Evolutionary conservation across 2,888 invertebrate species (phyloP).

Genomic region (Philaethria dido): DNA sequence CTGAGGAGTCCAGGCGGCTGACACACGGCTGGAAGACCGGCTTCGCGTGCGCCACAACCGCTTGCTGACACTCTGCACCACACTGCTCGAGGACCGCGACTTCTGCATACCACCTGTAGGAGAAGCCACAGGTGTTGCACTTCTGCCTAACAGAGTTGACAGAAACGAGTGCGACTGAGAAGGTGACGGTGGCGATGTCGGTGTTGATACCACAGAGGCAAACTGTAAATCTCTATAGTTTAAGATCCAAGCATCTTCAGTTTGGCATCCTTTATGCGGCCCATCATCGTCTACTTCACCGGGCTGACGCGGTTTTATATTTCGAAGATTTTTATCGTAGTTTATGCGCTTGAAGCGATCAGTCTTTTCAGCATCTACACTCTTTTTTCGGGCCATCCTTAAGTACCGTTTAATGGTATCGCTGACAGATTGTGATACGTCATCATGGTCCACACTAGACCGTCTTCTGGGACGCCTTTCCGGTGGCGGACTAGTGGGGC

Average conservation of each 20-base stretch:
- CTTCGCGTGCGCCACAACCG: constrained; percentile 93
- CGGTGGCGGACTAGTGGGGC: constrained; percentile 71
- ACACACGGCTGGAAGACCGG: constrained; percentile 89
- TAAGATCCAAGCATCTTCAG: constrained; percentile 90
- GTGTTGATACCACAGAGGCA: constrained; percentile 69
- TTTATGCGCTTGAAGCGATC: constrained; percentile 94
- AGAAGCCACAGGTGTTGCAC: constrained; percentile 62
- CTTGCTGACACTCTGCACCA: constrained; percentile 93
- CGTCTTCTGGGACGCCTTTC: constrained; percentile 83
- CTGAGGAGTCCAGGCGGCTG: constrained; percentile 92
- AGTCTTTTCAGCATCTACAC: constrained; percentile 90
- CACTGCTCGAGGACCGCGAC: constrained; percentile 94
- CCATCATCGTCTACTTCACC: constrained; percentile 92
- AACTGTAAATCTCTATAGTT: constrained; percentile 71
- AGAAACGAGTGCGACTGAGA: constrained; percentile 77
- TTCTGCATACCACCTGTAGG: constrained; percentile 92
- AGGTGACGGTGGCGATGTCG: constrained; percentile 81
- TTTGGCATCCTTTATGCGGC: constrained; percentile 89
- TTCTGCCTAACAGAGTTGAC: constrained; percentile 68
- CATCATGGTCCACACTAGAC: constrained; percentile 92
- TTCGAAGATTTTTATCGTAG: constrained; percentile 92
- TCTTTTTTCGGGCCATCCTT: constrained; percentile 94
- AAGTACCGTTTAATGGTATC: constrained; percentile 94
- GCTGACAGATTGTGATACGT: constrained; percentile 93
- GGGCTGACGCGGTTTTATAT: constrained; percentile 91